These are phyloP conservation scores for Aporophyla lueneburgensis DNA, from an alignment of 2,888 invertebrate genomes.

Conservation along the genomic window DNA sequence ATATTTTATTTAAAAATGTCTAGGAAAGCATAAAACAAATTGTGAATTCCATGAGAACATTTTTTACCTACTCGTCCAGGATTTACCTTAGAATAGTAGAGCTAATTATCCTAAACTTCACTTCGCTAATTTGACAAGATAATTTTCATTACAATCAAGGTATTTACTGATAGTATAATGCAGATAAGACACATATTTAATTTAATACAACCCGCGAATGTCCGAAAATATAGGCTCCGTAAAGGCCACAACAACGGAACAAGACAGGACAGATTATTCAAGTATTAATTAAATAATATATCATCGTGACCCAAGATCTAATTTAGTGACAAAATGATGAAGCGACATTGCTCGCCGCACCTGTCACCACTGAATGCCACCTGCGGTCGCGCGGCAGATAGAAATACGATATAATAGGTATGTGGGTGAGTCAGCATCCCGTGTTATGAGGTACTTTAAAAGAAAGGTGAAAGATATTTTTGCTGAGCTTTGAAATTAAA, in stretches of 20 bases:
- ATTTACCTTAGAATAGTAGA: too few relatives aligned
- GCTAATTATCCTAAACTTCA: too few relatives aligned
- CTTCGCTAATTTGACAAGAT: neutral
- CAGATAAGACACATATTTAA: slow-evolving; percentile 18
- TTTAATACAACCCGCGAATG: neutral
- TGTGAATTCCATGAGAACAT: too few relatives aligned
- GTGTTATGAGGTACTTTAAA: slow-evolving; percentile 17
- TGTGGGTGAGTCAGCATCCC: slow-evolving; percentile 14
- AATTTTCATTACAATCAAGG: neutral
- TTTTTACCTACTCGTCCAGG: too few relatives aligned
- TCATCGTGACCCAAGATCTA: slow-evolving; percentile 50
- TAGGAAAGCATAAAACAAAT: neutral
- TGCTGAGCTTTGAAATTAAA: slow-evolving; percentile 24
- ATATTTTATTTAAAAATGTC: neutral
- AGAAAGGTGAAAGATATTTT: slow-evolving; percentile 27
- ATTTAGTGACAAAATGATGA: slow-evolving; percentile 61
- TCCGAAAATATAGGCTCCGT: slow-evolving; percentile 10
- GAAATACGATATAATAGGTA: slow-evolving; percentile 23
- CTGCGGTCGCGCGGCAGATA: slow-evolving; percentile 48
- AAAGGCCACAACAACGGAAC: slow-evolving; percentile 17
- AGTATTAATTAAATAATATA: slow-evolving; percentile 56
- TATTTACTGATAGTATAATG: neutral
- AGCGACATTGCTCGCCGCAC: slow-evolving; percentile 48
- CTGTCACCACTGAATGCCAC: slow-evolving; percentile 56
- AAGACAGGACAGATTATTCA: slow-evolving; percentile 46